Evolutionary conservation across 2,888 invertebrate genomes (phyloP).

Genomic region (Lutraria lutraria): DNA sequence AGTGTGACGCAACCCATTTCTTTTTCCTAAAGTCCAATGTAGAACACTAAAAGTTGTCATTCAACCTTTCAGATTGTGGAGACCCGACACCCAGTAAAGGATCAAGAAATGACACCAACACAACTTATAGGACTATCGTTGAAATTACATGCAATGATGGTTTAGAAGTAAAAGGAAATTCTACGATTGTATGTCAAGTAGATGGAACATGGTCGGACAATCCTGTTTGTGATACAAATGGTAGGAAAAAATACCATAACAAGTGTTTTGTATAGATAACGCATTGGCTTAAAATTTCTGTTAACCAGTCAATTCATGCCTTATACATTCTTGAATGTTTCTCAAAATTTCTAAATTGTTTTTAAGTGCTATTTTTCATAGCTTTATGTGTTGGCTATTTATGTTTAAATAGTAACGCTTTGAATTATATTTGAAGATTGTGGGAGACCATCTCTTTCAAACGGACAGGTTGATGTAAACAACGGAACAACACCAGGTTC

Average conservation of each 20-base stretch:
- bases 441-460: neutral
- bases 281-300: too few relatives aligned
- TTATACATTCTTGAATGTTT: too few relatives aligned
- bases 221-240: slow-evolving; percentile 25
- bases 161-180: neutral
- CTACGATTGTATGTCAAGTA: neutral
- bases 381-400: too few relatives aligned
- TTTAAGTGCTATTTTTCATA: too few relatives aligned
- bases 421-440: slow-evolving; percentile 5
- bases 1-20: too few relatives aligned
- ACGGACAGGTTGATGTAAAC: neutral
- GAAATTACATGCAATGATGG: slow-evolving; percentile 4
- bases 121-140: slow-evolving; percentile 12
- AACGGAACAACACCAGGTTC: neutral
- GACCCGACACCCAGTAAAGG: slow-evolving; percentile 19
- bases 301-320: too few relatives aligned
- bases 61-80: neutral
- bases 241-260: neutral
- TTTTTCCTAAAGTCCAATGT: too few relatives aligned
- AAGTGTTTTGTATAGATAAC: too few relatives aligned
- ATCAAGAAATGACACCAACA: neutral
- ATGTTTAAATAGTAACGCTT: too few relatives aligned
- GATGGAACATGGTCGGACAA: slow-evolving; percentile 25
- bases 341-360: too few relatives aligned
- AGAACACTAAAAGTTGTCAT: too few relatives aligned